These are phyloP conservation scores for Drosophila falleni DNA, from an alignment of 2,888 invertebrate genomes.

Conservation along the genomic window DNA sequence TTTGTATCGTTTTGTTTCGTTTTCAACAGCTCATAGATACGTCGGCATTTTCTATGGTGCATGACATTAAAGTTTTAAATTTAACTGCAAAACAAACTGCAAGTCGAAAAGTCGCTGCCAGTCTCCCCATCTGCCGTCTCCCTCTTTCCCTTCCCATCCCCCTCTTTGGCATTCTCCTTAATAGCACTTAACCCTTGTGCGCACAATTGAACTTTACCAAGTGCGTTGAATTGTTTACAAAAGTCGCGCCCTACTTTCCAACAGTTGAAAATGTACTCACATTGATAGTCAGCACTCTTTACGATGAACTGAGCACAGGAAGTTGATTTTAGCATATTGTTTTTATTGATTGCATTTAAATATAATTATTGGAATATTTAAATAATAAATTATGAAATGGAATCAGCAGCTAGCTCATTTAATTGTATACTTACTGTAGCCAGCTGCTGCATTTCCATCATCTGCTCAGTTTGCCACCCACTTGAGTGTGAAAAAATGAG, in stretches of 20 bases:
- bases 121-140: background rate
- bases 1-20: slow-evolving; percentile 41
- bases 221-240: slow-evolving; percentile 59
- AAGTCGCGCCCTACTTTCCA: slow-evolving; percentile 68
- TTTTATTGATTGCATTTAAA: background rate
- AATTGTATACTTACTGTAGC: slow-evolving; percentile 24
- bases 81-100: slow-evolving; percentile 56
- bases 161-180: slow-evolving; percentile 2
- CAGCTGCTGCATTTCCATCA: slow-evolving; percentile 35
- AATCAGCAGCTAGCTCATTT: background rate
- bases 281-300: slow-evolving; percentile 20
- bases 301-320: background rate
- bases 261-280: slow-evolving; percentile 21
- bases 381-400: background rate
- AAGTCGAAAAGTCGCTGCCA: slow-evolving; percentile 29
- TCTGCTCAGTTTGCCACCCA: slow-evolving; percentile 49
- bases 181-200: slow-evolving; percentile 65
- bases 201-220: slow-evolving; percentile 70
- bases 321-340: background rate
- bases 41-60: slow-evolving; percentile 66
- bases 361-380: background rate
- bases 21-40: slow-evolving; percentile 60
- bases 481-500: slow-evolving; percentile 48
- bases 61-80: slow-evolving; percentile 81
- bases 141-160: background rate